Base-by-base conservation (phyloP, 30 jellyfish, hydroid and myxozoan genomes). In the Sanderia malayensis region DNA sequence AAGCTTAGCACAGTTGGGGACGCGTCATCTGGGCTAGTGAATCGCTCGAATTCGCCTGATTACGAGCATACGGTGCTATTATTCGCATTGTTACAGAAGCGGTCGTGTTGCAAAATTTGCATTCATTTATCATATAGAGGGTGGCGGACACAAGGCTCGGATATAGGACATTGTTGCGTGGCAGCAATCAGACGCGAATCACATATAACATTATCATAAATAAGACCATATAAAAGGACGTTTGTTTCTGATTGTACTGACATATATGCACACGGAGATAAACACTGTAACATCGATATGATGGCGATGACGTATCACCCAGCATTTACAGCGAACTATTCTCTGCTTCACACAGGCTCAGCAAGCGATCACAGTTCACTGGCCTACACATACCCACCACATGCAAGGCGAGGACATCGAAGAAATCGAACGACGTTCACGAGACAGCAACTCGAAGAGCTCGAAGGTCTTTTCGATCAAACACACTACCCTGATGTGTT, bases 331-430 rank as follows among this genome's bases (percentile, higher is more conserved):
- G n/a, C n/a, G n/a, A 66, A 78, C 53, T 74, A 49, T 24, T 78
- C 83, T 57, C 25, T 59, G 47, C 69, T 70, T 68, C 61, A 68
- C 33, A 57, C 84, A 80, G 93, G 93, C 28, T 34, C 84, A 0
- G 32, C 86, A 4, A n/a, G n/a, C n/a, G 94, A 82, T 13, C 94
- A 82, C 64, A 71, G 86, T 3, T 62, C 86, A 2, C 86, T 82
- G 29, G 86, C 85, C 34, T 77, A 85, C 59, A 61, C 89, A 17
- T 77, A 85, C 46, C 96, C 96, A 4, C 92, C 96, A 25, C 76
- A 85, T 84, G 90, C 96, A 62, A 63, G 96, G 57, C 33, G 96
- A 70, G 96, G 96, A 23, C 96, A 86, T 34, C 96, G 96, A 8
- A 52, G 96, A 45, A 86, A 86, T 60, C 33, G 96, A 29, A 86